Percentiles rank a stretch among this genome's conserved stretches.
phyloP scores from a whole-genome alignment of 2,113 vertebrate species.

The Dunckerocampus dactyliophorus region DNA sequence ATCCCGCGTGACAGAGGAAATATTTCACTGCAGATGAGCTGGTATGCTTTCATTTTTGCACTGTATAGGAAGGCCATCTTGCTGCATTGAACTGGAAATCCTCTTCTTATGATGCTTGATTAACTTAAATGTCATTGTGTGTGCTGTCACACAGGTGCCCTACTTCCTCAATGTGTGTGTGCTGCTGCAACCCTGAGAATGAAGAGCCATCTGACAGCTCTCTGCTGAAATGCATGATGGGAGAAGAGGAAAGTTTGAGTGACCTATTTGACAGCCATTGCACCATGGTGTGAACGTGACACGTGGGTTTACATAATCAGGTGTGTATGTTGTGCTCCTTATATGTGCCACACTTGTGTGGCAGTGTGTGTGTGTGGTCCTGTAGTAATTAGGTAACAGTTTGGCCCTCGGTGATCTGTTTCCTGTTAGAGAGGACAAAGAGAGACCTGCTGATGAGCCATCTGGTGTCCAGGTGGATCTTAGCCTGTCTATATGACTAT shows the following conservation, averaged over 20 bases:
- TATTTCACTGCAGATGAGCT: not conserved
- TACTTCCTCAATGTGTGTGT: not conserved
- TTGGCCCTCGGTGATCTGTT: conserved; percentile 58
- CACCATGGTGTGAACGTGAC: conserved; percentile 4
- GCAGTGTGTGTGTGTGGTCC: conserved; percentile 31
- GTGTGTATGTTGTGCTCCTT: conserved; percentile 1
- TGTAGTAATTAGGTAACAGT: conserved; percentile 55
- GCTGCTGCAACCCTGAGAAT: conserved; percentile 32
- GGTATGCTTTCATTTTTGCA: not conserved
- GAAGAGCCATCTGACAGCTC: conserved; percentile 52
- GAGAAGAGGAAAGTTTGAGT: conserved; percentile 29
- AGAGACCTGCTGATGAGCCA: conserved; percentile 63
- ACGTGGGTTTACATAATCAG: conserved; percentile 1
- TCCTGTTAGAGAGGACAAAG: conserved; percentile 60
- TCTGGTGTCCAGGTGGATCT: conserved; percentile 54
- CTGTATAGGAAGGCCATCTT: not conserved
- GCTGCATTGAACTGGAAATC: too few relatives aligned
- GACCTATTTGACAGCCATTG: conserved; percentile 40
- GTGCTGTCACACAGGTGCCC: not conserved
- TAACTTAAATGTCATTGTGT: conserved; percentile 8
- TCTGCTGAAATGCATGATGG: conserved; percentile 55
- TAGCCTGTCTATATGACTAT: not conserved
- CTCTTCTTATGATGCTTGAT: not conserved
- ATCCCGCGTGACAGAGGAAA: not conserved
- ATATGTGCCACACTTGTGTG: not conserved